Conservation (phyloP, 2,113 vertebrate genomes). For the Coracopsis vasa region DNA sequence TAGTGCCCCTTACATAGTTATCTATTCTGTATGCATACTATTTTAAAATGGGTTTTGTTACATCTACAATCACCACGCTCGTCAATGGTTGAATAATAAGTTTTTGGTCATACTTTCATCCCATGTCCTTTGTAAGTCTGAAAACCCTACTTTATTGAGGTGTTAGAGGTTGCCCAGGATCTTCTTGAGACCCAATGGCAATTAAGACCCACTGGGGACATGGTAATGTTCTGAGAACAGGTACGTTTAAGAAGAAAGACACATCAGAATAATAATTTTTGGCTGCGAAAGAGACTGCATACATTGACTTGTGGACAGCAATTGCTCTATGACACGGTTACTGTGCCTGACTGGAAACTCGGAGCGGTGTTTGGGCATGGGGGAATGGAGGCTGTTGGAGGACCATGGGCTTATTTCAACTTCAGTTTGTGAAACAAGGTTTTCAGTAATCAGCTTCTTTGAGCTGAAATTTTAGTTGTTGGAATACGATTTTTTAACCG, state of each 20-base stretch:
- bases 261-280: not conserved
- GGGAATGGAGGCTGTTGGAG: fast-evolving
- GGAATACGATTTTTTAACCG: not conserved
- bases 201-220: not conserved
- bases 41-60: not conserved
- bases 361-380: not conserved
- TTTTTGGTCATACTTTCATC: not conserved
- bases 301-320: not conserved
- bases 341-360: not conserved
- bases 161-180: not conserved
- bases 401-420: not conserved
- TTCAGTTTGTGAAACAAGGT: not conserved
- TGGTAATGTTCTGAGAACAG: not conserved
- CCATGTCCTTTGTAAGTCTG: not conserved
- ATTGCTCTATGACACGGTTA: not conserved
- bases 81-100: not conserved
- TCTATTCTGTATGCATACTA: not conserved
- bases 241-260: not conserved
- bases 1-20: not conserved
- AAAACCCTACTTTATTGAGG: not conserved
- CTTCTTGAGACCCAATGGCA: not conserved
- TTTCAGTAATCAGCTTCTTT: not conserved
- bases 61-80: not conserved
- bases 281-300: not conserved
- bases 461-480: not conserved